These are phyloP conservation scores for Vanessa tameamea DNA, from an alignment of 1,140 invertebrate genomes.

Conservation along the genomic window DNA sequence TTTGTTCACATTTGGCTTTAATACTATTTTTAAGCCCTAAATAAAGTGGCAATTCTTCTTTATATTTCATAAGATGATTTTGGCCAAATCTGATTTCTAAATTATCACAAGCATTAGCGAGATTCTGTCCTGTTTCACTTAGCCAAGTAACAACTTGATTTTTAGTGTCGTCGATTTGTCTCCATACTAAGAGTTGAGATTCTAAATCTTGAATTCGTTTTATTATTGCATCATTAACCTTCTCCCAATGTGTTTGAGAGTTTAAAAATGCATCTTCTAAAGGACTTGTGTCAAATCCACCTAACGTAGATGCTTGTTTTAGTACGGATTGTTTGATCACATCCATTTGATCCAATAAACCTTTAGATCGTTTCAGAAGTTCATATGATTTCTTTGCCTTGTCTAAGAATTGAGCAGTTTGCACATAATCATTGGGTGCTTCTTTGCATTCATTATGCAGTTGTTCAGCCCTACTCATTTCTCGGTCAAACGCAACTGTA, in stretches of 20 bases:
- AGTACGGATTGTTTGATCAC: slow-evolving; percentile 85
- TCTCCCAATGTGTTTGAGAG: slow-evolving; percentile 87
- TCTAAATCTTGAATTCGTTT: slow-evolving; percentile 89
- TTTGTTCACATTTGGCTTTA: slow-evolving; percentile 88
- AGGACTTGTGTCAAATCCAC: slow-evolving; percentile 85
- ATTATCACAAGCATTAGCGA: slow-evolving; percentile 88
- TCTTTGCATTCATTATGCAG: slow-evolving; percentile 82
- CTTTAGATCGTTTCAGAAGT: slow-evolving; percentile 87
- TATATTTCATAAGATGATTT: slow-evolving; percentile 89
- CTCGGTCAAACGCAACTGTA: slow-evolving; percentile 85
- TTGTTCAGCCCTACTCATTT: slow-evolving; percentile 85
- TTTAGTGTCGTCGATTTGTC: slow-evolving; percentile 92
- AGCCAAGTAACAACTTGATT: slow-evolving; percentile 92
- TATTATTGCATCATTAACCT: slow-evolving; percentile 85
- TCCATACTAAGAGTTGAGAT: slow-evolving; percentile 94
- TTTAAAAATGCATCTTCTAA: slow-evolving; percentile 84
- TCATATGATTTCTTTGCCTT: slow-evolving; percentile 89
- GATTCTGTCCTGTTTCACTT: slow-evolving; percentile 87
- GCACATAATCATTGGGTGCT: slow-evolving; percentile 84
- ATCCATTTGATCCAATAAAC: slow-evolving; percentile 88
- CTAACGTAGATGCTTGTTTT: slow-evolving; percentile 87
- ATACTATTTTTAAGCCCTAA: slow-evolving; percentile 88
- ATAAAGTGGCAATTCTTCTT: slow-evolving; percentile 91
- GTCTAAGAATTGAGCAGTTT: slow-evolving; percentile 84
- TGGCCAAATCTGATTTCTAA: slow-evolving; percentile 90